phyloP scores from a whole-genome alignment of 2,797 vertebrate species.

The Hydrophis major region DNA sequence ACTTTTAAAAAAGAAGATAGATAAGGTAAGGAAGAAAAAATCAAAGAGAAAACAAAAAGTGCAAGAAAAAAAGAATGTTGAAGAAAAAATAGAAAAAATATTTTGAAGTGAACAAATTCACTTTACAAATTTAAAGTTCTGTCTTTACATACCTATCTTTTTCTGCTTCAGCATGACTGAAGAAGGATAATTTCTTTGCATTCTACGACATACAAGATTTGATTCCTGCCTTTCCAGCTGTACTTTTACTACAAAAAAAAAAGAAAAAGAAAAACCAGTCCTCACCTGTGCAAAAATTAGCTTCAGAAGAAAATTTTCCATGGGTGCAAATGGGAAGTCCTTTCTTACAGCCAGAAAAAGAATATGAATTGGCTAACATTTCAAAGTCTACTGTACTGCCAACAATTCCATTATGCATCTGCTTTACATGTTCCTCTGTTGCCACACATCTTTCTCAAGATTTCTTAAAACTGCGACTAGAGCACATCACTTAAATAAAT shows the following conservation, averaged over 20 bases:
- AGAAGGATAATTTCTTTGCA: neutral
- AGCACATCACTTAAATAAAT: neutral
- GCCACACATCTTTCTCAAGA: neutral
- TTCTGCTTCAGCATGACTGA: neutral
- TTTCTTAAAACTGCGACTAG: neutral
- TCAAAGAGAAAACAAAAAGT: neutral
- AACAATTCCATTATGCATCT: neutral
- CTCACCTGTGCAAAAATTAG: neutral
- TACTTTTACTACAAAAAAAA: neutral
- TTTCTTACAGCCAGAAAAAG: neutral
- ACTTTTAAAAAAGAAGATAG: neutral
- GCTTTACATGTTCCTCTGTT: neutral
- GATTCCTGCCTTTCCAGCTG: neutral
- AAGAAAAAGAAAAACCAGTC: neutral
- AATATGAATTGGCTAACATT: too few relatives aligned
- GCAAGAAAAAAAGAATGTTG: neutral
- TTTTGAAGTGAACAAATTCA: neutral
- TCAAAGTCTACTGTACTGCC: neutral
- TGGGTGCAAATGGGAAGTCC: neutral
- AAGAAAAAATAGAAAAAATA: neutral
- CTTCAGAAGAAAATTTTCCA: neutral
- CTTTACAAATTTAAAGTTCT: neutral
- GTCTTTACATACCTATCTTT: neutral
- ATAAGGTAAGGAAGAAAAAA: neutral
- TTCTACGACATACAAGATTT: neutral